Conservation (phyloP, 2,888 invertebrate species). For the Metellina segmentata region DNA sequence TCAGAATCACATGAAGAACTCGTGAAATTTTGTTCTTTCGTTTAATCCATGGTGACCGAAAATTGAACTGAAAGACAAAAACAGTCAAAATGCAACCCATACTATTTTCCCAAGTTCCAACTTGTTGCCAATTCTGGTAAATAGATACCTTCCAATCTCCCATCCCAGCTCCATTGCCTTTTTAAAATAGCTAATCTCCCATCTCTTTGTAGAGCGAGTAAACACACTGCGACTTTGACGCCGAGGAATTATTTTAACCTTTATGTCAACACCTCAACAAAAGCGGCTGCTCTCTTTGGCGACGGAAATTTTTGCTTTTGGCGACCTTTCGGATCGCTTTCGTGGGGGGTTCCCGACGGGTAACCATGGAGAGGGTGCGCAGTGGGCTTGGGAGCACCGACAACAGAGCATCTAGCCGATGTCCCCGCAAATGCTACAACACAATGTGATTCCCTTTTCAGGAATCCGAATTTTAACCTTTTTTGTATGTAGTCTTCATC, state of each 20-base stretch:
- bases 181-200: constrained; percentile 13
- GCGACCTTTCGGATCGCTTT: constrained; percentile 39
- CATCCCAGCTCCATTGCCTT: neutral
- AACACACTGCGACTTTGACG: neutral
- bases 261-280: neutral
- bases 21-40: too few relatives aligned
- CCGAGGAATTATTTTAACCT: neutral
- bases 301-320: constrained; percentile 22
- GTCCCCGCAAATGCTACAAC: neutral
- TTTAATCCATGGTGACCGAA: too few relatives aligned
- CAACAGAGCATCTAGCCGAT: constrained; percentile 62
- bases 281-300: constrained; percentile 14
- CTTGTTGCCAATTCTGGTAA: too few relatives aligned
- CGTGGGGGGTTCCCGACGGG: constrained; percentile 44
- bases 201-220: constrained; percentile 21
- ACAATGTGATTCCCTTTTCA: neutral
- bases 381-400: constrained; percentile 67
- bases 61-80: too few relatives aligned
- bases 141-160: neutral
- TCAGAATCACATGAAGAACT: too few relatives aligned
- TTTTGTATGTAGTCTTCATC: neutral
- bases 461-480: neutral
- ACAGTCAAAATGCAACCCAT: too few relatives aligned
- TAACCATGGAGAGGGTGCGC: constrained; percentile 71
- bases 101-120: too few relatives aligned